phyloP scores from a whole-genome alignment of 2,888 invertebrate species.

The Crepidodera aurea region DNA sequence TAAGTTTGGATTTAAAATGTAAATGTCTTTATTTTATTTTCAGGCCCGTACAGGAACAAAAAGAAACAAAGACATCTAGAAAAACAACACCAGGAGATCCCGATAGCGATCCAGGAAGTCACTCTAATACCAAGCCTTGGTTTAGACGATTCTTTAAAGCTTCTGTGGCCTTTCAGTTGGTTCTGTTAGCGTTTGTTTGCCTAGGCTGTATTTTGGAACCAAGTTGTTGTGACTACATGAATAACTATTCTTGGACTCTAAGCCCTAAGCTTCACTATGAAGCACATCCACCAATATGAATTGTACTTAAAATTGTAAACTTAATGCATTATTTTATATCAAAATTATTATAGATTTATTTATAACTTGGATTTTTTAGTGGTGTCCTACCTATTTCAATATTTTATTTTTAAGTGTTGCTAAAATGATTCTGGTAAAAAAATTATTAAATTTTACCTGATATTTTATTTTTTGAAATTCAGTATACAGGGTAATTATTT shows the following conservation, averaged over 20 bases:
- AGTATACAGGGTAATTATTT: too few relatives aligned
- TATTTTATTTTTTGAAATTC: too few relatives aligned
- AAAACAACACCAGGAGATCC: constrained; percentile 57
- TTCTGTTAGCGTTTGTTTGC: constrained; percentile 75
- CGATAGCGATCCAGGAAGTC: constrained; percentile 67
- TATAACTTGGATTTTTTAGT: not conserved
- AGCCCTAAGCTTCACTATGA: constrained; percentile 84
- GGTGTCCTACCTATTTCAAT: constrained; percentile 1
- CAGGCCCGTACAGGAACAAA: constrained; percentile 49
- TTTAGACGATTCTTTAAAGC: constrained; percentile 75
- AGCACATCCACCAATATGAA: constrained; percentile 81
- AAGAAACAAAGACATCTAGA: constrained; percentile 35
- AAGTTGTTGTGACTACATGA: constrained; percentile 80
- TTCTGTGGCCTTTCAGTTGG: constrained; percentile 81
- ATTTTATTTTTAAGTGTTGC: too few relatives aligned
- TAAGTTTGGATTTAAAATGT: not conserved
- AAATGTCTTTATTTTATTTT: constrained; percentile 34
- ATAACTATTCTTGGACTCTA: constrained; percentile 77
- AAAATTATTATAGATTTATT: constrained; percentile 2
- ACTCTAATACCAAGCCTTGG: constrained; percentile 66
- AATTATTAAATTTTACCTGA: too few relatives aligned
- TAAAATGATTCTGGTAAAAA: too few relatives aligned
- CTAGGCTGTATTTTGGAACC: constrained; percentile 80
- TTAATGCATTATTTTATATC: constrained; percentile 7
- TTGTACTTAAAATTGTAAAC: constrained; percentile 25